Percentiles rank a stretch among this genome's conserved stretches.
Conservation (phyloP, 2,797 vertebrate genomes). For the Enteromius unitaeniatus region DNA sequence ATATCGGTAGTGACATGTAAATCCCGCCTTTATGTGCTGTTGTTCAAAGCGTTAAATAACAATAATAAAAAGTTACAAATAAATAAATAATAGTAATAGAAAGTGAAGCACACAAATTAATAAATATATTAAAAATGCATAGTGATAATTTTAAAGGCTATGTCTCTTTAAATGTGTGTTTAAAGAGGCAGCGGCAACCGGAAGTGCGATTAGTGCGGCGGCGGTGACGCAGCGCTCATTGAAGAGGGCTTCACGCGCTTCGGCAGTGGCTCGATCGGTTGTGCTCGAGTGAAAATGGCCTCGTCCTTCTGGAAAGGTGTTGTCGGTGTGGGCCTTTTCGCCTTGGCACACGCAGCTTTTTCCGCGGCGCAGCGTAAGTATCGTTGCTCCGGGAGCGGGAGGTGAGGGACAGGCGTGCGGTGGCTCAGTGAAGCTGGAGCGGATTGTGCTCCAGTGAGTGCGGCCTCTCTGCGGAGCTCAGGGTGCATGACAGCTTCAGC, state of each 20-base stretch:
- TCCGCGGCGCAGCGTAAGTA: slow-evolving; percentile 96
- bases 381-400: neutral
- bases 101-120: too few species aligned
- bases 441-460: neutral
- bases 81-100: too few species aligned
- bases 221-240: slow-evolving; percentile 17
- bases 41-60: neutral
- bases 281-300: slow-evolving; percentile 80
- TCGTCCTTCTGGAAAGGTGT: slow-evolving; percentile 95
- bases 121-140: too few species aligned
- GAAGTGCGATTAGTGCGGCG: slow-evolving; percentile 30
- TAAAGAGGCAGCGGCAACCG: neutral
- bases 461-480: slow-evolving; percentile 33
- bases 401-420: neutral
- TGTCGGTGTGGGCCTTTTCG: slow-evolving; percentile 91
- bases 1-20: too few species aligned
- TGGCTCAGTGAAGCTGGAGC: neutral
- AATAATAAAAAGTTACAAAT: too few species aligned
- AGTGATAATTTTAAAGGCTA: too few species aligned
- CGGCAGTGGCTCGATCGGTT: neutral
- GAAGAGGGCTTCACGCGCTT: slow-evolving; percentile 37
- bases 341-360: slow-evolving; percentile 94
- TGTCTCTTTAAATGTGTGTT: neutral
- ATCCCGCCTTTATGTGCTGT: neutral
- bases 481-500: slow-evolving; percentile 4